These are phyloP conservation scores for Microcaecilia unicolor DNA, from an alignment of 2,797 vertebrate species.

Conservation along the genomic window DNA sequence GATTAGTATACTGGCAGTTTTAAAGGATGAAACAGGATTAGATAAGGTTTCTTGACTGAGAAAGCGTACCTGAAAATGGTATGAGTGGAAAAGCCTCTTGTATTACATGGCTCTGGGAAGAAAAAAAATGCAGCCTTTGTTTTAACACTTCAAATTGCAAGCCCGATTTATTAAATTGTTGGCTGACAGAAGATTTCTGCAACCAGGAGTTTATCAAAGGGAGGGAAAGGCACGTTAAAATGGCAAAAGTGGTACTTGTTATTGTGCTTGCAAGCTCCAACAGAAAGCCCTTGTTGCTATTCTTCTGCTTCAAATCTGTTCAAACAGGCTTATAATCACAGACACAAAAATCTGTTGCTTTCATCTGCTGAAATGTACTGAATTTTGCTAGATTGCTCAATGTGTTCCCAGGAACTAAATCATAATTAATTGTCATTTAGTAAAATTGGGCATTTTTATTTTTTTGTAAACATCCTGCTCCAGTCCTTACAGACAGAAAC, in stretches of 20 bases:
- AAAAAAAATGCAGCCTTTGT: constrained; percentile 43
- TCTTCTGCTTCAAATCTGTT: constrained; percentile 32
- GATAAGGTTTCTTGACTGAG: constrained; percentile 58
- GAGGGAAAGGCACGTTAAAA: constrained; percentile 17
- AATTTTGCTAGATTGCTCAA: constrained; percentile 20
- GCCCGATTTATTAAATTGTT: constrained; percentile 38
- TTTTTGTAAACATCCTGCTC: too few relatives aligned
- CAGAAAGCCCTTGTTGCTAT: constrained; percentile 14
- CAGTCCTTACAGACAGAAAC: too few relatives aligned
- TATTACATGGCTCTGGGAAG: constrained; percentile 34
- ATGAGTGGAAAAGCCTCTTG: constrained; percentile 37
- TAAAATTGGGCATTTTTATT: not conserved
- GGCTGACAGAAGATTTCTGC: constrained; percentile 45
- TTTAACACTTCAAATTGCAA: constrained; percentile 45
- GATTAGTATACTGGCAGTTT: constrained; percentile 61
- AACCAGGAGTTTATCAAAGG: constrained; percentile 14
- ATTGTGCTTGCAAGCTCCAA: constrained; percentile 28
- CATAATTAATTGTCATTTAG: too few relatives aligned
- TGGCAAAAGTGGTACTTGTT: constrained; percentile 8
- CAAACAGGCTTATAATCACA: constrained; percentile 20
- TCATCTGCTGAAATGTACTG: constrained; percentile 24
- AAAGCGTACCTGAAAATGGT: constrained; percentile 46
- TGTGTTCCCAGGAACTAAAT: too few relatives aligned
- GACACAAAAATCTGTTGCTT: constrained; percentile 16
- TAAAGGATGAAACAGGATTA: constrained; percentile 67